phyloP scores from a whole-genome alignment of 2,888 invertebrate genomes.

The Acanthosepion esculentum region DNA sequence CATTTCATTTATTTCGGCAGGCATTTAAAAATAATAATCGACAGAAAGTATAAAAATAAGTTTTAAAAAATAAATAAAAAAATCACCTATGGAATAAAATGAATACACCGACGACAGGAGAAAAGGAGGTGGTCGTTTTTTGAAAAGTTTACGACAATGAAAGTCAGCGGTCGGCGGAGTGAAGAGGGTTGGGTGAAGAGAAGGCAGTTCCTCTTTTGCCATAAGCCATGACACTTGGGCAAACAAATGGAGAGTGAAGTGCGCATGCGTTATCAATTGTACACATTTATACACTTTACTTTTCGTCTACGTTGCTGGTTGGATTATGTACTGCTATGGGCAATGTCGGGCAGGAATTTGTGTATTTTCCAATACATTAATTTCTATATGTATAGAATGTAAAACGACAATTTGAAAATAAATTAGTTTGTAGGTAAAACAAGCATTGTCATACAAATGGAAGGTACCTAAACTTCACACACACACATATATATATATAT shows the following conservation, averaged over 20 bases:
- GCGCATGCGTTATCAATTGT: not conserved
- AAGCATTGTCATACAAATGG: no score
- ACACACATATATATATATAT: no score
- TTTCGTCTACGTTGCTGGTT: not conserved
- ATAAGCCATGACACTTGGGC: not conserved
- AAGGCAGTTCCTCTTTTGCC: not conserved
- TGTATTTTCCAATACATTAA: not conserved
- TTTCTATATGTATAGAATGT: no score
- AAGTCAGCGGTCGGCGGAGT: not conserved
- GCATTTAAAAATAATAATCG: not conserved
- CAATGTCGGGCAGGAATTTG: not conserved
- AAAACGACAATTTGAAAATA: no score
- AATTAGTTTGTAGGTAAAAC: no score
- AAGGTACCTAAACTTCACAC: no score
- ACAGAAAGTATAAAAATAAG: not conserved
- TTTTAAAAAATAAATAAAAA: no score
- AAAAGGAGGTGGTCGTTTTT: not conserved
- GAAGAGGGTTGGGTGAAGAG: not conserved
- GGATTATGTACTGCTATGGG: not conserved
- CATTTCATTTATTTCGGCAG: conserved; percentile 11
- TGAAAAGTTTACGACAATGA: conserved; percentile 9
- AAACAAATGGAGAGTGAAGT: not conserved
- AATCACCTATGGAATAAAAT: not conserved
- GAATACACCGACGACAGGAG: not conserved
- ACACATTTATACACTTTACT: not conserved